A percentile compares a stretch with the other conserved stretches of the same genome.
Evolutionary conservation across 2,797 vertebrate species (phyloP).

Genomic region (Gobio occitaniae): DNA sequence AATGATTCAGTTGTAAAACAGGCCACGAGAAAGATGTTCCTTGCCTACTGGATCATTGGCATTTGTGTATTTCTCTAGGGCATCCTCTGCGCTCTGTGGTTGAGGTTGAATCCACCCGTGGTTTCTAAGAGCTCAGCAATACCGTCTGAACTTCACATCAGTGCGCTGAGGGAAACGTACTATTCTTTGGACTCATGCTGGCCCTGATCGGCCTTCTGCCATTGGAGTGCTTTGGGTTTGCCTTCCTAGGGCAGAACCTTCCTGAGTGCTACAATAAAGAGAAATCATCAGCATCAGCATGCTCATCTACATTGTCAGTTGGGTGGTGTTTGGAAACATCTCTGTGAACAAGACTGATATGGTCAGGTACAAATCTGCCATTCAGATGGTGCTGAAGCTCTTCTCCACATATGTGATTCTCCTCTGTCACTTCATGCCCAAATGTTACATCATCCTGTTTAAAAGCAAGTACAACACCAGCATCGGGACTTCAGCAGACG

Average conservation of each 20-base stretch:
- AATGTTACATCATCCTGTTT: slow-evolving; percentile 87
- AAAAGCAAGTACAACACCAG: slow-evolving; percentile 86
- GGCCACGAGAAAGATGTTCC: slow-evolving; percentile 77
- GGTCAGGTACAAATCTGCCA: slow-evolving; percentile 80
- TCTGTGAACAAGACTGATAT: slow-evolving; percentile 80
- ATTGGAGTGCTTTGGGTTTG: slow-evolving; percentile 85
- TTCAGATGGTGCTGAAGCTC: slow-evolving; percentile 87
- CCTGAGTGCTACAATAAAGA: slow-evolving; percentile 89
- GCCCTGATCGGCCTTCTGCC: slow-evolving; percentile 83
- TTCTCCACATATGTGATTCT: slow-evolving; percentile 88
- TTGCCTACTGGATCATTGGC: slow-evolving; percentile 73
- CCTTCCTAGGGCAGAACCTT: slow-evolving; percentile 85
- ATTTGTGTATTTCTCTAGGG: slow-evolving; percentile 79
- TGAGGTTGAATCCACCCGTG: slow-evolving; percentile 68
- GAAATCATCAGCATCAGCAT: slow-evolving; percentile 89
- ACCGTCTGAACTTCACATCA: slow-evolving; percentile 77
- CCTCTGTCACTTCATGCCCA: slow-evolving; percentile 87
- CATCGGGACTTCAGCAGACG: slow-evolving; percentile 57
- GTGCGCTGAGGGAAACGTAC: slow-evolving; percentile 81
- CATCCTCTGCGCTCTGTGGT: slow-evolving; percentile 80
- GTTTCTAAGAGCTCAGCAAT: background rate
- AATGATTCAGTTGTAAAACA: slow-evolving; percentile 79
- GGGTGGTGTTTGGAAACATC: slow-evolving; percentile 86
- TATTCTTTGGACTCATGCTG: slow-evolving; percentile 83
- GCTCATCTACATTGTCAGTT: slow-evolving; percentile 89